Conservation (phyloP, 2,797 vertebrate genomes). For the Toxotes lorentzi region DNA sequence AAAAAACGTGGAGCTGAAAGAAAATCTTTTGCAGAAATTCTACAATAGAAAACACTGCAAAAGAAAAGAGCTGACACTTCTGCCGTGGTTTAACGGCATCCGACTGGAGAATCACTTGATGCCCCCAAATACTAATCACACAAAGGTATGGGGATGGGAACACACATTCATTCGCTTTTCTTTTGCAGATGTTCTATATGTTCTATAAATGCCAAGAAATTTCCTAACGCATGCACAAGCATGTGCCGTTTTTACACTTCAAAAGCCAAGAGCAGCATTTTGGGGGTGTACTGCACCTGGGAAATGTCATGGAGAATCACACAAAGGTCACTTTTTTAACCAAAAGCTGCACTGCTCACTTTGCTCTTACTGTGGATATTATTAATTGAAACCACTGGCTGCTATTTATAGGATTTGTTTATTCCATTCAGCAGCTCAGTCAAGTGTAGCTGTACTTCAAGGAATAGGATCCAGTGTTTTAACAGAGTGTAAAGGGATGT, state of each 20-base stretch:
- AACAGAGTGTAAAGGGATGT: slow-evolving; percentile 11
- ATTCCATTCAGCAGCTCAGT: slow-evolving; percentile 61
- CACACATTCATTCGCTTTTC: no score
- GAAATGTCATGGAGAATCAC: slow-evolving; percentile 12
- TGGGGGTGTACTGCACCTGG: background rate
- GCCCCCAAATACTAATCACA: no score
- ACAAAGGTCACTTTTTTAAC: slow-evolving; percentile 13
- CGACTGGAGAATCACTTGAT: no score
- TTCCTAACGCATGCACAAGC: background rate
- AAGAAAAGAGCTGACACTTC: no score
- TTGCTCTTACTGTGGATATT: slow-evolving; percentile 53
- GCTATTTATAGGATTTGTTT: slow-evolving; percentile 75
- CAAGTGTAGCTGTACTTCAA: slow-evolving; percentile 37
- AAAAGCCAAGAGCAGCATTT: background rate
- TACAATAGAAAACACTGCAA: background rate
- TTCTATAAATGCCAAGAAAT: background rate
- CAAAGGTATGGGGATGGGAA: no score
- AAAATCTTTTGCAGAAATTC: background rate
- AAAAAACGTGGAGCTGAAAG: background rate
- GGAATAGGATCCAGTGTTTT: slow-evolving; percentile 22
- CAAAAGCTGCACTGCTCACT: slow-evolving; percentile 43
- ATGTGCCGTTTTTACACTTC: background rate
- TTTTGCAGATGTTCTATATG: background rate
- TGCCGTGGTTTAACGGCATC: no score
- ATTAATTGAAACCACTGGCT: slow-evolving; percentile 69